Evolutionary conservation across 2,113 vertebrate genomes (phyloP).

Genomic region (Panthera tigris): DNA sequence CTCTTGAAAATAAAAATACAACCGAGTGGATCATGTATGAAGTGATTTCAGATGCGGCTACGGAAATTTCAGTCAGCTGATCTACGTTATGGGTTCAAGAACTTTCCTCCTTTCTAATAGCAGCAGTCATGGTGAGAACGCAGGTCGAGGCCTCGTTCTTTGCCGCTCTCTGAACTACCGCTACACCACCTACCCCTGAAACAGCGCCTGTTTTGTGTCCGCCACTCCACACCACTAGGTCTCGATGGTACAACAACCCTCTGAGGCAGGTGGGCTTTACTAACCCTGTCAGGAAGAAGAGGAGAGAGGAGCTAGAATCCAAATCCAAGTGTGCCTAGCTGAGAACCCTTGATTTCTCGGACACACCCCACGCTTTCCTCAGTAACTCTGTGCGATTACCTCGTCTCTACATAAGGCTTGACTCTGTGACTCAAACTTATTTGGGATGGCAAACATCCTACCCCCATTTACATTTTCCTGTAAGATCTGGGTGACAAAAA

Average conservation of each 20-base stretch:
- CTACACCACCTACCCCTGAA: background rate
- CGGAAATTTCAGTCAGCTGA: background rate
- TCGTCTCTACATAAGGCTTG: background rate
- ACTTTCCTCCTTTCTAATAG: background rate
- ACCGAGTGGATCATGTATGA: background rate
- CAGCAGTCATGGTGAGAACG: background rate
- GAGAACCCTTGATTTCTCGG: background rate
- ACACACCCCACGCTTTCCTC: background rate
- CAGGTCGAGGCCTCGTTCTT: background rate
- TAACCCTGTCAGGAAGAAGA: background rate
- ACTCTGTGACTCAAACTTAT: slow-evolving; percentile 5
- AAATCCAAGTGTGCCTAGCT: background rate
- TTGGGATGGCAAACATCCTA: background rate
- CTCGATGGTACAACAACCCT: background rate
- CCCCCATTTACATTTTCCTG: background rate
- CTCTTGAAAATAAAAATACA: background rate
- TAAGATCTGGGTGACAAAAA: background rate
- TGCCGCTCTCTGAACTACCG: background rate
- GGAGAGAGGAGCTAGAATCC: background rate
- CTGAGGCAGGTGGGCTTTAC: background rate
- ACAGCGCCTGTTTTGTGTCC: background rate
- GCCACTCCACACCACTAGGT: background rate
- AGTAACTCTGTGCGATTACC: background rate
- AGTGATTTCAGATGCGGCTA: background rate
- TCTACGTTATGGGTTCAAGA: background rate